Evolutionary conservation across 2,113 vertebrate genomes (phyloP).

Genomic region (Chloebia gouldiae): DNA sequence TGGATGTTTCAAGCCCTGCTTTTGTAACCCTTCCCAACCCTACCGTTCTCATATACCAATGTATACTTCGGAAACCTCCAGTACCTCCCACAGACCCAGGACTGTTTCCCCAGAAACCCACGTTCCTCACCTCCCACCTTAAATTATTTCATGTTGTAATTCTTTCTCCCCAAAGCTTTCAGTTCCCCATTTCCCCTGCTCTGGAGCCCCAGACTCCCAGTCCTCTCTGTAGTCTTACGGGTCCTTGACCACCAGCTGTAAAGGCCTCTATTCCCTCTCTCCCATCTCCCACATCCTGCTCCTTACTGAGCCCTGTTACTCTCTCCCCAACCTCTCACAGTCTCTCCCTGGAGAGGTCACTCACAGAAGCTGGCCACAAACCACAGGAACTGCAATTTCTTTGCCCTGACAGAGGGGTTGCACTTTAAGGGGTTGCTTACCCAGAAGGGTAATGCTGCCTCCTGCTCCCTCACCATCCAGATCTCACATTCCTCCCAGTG

Average conservation of each 20-base stretch:
- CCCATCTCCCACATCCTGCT: background rate
- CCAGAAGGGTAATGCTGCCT: background rate
- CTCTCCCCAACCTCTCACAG: background rate
- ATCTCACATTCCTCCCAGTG: background rate
- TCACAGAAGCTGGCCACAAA: background rate
- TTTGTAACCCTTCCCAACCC: background rate
- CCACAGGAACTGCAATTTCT: background rate
- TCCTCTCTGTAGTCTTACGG: background rate
- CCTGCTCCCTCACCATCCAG: background rate
- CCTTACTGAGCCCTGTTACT: background rate
- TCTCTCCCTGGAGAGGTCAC: background rate
- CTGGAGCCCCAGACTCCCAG: background rate
- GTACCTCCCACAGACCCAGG: background rate
- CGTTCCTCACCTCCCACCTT: background rate
- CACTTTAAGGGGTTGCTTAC: too few species aligned
- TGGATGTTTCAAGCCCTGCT: background rate
- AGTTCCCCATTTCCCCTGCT: background rate
- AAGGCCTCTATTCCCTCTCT: background rate
- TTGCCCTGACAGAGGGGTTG: background rate
- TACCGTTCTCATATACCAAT: background rate
- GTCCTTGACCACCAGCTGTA: rapidly evolving
- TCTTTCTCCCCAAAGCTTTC: background rate
- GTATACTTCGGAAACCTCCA: background rate
- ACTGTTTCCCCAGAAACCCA: background rate
- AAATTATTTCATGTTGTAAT: background rate